Conservation (phyloP, 2,113 vertebrate species). For the Sarotherodon lohbergeri region DNA sequence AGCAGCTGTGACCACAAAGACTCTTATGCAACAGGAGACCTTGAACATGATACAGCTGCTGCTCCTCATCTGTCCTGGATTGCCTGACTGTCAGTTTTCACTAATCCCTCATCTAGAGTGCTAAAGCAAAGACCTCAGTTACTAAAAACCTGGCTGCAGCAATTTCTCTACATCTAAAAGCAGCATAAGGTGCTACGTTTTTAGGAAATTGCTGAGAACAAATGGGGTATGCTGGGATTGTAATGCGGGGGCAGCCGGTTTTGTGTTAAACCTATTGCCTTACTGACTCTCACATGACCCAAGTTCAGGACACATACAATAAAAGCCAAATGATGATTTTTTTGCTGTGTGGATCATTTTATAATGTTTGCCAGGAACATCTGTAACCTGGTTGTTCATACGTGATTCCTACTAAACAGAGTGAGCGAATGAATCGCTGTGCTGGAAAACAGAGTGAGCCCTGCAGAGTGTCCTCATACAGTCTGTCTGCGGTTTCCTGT, state of each 20-base stretch:
- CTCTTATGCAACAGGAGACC: not conserved
- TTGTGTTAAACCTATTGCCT: not conserved
- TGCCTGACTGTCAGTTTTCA: not conserved
- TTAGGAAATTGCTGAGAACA: not conserved
- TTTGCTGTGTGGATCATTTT: not conserved
- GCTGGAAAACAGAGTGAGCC: not conserved
- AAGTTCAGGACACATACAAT: not conserved
- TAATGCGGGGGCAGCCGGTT: fast-evolving
- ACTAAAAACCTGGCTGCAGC: not conserved
- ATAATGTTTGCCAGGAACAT: not conserved
- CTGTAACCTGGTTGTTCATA: not conserved
- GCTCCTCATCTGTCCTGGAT: not conserved
- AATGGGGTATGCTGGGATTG: not conserved
- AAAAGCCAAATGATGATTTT: not conserved
- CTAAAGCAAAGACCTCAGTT: not conserved
- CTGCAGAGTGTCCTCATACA: not conserved
- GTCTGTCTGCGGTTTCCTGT: not conserved
- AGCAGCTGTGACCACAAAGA: not conserved
- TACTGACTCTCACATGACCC: not conserved
- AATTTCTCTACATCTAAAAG: not conserved
- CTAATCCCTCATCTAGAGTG: not conserved
- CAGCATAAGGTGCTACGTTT: not conserved
- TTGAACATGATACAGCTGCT: constrained; percentile 12
- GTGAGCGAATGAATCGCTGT: not conserved
- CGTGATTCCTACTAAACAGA: not conserved